Evolutionary conservation across 2,888 invertebrate genomes (phyloP).

Genomic region (Ceramica pisi): DNA sequence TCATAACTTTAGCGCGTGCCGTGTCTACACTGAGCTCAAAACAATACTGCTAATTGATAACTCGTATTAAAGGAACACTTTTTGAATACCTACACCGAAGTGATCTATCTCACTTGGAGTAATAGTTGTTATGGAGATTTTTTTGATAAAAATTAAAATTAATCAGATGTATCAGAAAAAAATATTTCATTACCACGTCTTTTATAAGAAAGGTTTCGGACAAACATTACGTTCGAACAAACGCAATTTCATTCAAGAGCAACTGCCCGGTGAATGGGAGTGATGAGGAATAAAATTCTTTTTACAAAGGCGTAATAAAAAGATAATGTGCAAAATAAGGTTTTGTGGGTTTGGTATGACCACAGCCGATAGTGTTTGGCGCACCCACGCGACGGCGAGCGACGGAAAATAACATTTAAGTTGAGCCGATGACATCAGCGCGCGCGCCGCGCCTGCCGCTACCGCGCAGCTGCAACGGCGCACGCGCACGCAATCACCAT

Average conservation of each 20-base stretch:
- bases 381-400: slow-evolving; percentile 85
- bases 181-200: background rate
- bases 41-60: slow-evolving; percentile 62
- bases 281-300: slow-evolving; percentile 56
- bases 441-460: slow-evolving; percentile 81
- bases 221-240: background rate
- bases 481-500: slow-evolving; percentile 75
- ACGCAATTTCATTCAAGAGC: slow-evolving; percentile 28
- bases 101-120: too few relatives aligned
- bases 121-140: background rate
- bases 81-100: too few relatives aligned
- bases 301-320: slow-evolving; percentile 49
- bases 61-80: slow-evolving; percentile 6
- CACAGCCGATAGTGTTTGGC: slow-evolving; percentile 77
- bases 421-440: slow-evolving; percentile 89
- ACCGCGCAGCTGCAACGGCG: slow-evolving; percentile 76
- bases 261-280: slow-evolving; percentile 32
- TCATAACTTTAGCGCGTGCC: slow-evolving; percentile 85
- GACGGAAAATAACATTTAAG: slow-evolving; percentile 89
- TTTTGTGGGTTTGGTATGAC: slow-evolving; percentile 75
- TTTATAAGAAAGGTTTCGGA: background rate
- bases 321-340: slow-evolving; percentile 58
- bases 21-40: slow-evolving; percentile 76
- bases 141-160: background rate
- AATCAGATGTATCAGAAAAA: background rate